Conservation (phyloP, 2,888 invertebrate genomes). For the Spilosoma lubricipeda region DNA sequence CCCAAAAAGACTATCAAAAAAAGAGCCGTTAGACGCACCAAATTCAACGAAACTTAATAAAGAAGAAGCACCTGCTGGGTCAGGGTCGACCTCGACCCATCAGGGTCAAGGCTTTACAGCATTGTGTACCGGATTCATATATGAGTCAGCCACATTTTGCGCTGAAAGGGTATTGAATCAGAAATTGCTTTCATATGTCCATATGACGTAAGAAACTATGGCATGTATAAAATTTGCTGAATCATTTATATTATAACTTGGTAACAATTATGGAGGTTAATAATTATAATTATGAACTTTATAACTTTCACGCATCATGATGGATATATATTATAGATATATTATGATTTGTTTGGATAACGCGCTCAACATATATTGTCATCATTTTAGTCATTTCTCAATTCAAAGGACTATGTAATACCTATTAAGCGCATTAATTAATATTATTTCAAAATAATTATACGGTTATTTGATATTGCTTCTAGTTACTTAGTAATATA, state of each 20-base stretch:
- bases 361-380: no score
- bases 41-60: not conserved
- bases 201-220: not conserved
- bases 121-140: slow-evolving; percentile 9
- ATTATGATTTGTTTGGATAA: not conserved
- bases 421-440: not conserved
- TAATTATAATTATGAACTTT: not conserved
- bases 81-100: not conserved
- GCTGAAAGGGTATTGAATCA: slow-evolving; percentile 1
- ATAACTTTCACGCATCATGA: no score
- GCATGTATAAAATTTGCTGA: not conserved
- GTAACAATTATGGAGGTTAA: not conserved
- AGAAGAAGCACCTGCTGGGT: slow-evolving; percentile 6
- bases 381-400: not conserved
- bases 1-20: not conserved
- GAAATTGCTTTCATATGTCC: slow-evolving; percentile 29
- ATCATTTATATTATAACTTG: not conserved
- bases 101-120: not conserved
- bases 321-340: no score
- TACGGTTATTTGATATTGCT: not conserved
- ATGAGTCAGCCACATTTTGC: slow-evolving; percentile 10
- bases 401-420: not conserved
- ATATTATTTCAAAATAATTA: not conserved
- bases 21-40: not conserved
- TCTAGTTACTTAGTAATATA: not conserved